A percentile compares a stretch with the other conserved stretches of the same genome.
These are phyloP conservation scores for Coranthus polyacanthus DNA, from an alignment of 2,797 vertebrate species.

Conservation along the genomic window DNA sequence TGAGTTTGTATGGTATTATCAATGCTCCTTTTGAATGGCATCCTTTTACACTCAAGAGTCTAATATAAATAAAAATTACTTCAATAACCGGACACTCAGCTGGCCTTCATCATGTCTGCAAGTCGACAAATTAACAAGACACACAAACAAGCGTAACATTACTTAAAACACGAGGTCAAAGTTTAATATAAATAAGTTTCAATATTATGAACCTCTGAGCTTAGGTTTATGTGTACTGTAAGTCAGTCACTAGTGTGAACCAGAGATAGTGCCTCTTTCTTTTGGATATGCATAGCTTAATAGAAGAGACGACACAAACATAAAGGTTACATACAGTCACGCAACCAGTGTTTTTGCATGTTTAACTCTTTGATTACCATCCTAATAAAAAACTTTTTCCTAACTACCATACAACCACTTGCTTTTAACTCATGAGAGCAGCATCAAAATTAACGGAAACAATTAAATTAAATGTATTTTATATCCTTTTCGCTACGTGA, in stretches of 20 bases:
- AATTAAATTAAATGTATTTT: background rate
- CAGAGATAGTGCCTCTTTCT: constrained; percentile 47
- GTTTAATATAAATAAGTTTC: constrained; percentile 82
- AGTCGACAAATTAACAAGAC: constrained; percentile 22
- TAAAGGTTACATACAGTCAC: constrained; percentile 60
- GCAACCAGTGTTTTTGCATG: constrained; percentile 55
- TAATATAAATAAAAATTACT: constrained; percentile 88
- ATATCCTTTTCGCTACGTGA: background rate
- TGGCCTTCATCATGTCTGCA: constrained; percentile 49
- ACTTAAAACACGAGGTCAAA: constrained; percentile 65
- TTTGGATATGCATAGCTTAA: constrained; percentile 82
- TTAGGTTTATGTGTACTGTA: constrained; percentile 39
- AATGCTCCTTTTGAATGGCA: constrained; percentile 90
- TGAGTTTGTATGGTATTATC: constrained; percentile 87
- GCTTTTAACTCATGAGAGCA: background rate
- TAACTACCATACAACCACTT: background rate
- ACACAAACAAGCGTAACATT: constrained; percentile 20
- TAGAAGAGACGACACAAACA: constrained; percentile 58
- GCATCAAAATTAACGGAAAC: background rate
- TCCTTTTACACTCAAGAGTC: constrained; percentile 90
- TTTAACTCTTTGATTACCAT: background rate
- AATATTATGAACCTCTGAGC: constrained; percentile 62
- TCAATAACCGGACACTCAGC: constrained; percentile 70
- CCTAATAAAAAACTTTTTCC: background rate
- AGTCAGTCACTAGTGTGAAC: constrained; percentile 63